These are phyloP conservation scores for Odocoileus hemionus DNA, from an alignment of 2,113 vertebrate genomes.

Conservation along the genomic window DNA sequence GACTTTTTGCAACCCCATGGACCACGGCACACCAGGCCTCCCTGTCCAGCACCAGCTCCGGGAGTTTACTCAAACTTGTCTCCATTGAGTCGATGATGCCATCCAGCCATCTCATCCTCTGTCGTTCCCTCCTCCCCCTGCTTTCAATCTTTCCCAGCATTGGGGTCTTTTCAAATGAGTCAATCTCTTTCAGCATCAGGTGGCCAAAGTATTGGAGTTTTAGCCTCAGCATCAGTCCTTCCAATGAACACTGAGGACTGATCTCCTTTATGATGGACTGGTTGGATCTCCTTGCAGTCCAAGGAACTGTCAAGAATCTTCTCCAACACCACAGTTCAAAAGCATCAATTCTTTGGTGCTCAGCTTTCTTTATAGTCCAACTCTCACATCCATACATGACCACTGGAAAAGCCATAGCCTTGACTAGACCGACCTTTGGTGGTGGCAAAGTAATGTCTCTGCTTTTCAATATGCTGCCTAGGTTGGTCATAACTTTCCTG, in stretches of 20 bases:
- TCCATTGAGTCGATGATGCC: background rate
- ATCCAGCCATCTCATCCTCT: background rate
- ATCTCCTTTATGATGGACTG: background rate
- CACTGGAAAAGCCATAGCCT: background rate
- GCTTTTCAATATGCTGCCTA: background rate
- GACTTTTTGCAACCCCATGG: fast-evolving
- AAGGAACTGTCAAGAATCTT: background rate
- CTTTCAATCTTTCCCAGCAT: background rate
- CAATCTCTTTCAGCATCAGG: background rate
- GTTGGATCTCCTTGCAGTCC: background rate
- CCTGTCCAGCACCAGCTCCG: background rate
- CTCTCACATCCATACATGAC: background rate
- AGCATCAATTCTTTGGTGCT: background rate
- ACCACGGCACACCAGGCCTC: background rate
- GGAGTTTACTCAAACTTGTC: background rate
- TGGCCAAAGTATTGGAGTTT: background rate
- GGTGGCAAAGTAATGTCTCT: background rate
- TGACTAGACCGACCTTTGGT: fast-evolving
- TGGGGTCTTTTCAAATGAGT: background rate
- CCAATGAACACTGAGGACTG: background rate
- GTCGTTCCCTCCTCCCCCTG: background rate
- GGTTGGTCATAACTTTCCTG: background rate
- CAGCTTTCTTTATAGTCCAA: background rate
- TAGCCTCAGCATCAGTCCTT: background rate
- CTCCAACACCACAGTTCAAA: background rate